A percentile compares a stretch with the other conserved stretches of the same genome.
These are phyloP conservation scores for Clarias platycephalus DNA, from an alignment of 2,797 vertebrate genomes.

Conservation along the genomic window DNA sequence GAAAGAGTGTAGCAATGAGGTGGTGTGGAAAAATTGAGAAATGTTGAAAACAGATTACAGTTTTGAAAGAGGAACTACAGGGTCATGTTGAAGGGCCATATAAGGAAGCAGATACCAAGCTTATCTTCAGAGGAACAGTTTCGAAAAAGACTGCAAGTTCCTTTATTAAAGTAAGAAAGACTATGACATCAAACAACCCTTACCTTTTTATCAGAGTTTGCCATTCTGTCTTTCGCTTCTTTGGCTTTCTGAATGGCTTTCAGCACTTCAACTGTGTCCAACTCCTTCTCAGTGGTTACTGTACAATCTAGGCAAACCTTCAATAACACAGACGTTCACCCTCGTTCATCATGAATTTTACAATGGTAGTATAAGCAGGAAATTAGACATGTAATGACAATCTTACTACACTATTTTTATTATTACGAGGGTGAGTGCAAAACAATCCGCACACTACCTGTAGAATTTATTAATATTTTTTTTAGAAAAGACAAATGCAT, in stretches of 20 bases:
- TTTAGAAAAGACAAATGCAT: too few species aligned
- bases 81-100: background rate
- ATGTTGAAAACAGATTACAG: background rate
- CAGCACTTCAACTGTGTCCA: conserved; percentile 95
- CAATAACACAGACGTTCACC: conserved; percentile 12
- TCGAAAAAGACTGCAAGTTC: background rate
- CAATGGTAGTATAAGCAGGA: background rate
- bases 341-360: background rate
- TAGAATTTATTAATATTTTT: too few species aligned
- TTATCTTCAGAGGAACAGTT: background rate
- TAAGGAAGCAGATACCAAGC: background rate
- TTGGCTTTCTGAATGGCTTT: conserved; percentile 99
- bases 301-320: conserved; percentile 89
- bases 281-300: conserved; percentile 88
- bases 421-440: background rate
- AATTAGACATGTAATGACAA: background rate
- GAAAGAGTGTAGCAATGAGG: background rate
- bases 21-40: background rate
- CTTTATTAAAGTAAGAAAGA: background rate
- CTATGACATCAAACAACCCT: background rate
- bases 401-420: background rate
- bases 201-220: conserved; percentile 88
- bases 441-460: too few species aligned
- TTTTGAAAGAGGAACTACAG: background rate
- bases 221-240: conserved; percentile 88